Base-by-base conservation (phyloP, 2,113 vertebrate species). In the Orthochromis indermauri region DNA sequence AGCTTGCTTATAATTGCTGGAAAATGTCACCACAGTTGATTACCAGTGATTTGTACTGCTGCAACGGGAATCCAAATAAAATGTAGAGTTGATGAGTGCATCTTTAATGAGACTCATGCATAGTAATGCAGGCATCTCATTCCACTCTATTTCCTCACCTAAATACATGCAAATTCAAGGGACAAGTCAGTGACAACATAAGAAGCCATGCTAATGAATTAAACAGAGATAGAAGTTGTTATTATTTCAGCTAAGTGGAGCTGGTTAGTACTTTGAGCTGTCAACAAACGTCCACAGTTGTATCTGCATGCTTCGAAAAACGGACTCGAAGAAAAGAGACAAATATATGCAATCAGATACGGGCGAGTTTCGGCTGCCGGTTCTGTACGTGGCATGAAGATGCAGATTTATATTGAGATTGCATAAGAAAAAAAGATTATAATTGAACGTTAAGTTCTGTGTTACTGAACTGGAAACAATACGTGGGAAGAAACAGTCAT, bases 1-100 rank as follows among this genome's bases (percentile, higher is more conserved):
- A 93, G 92, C 92, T 90, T 93, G 88, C 82, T 90, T 90, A 84
- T 96, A 96, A 96, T 95, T 96, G 93, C 90, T 87, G 71, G 86
- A 87, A 96, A 96, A 97, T 96, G 96, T 95, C 95, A 96, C 80
- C 92, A 76, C 86, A 94, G 94, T 94, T 96, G 95, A 97, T 96
- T 96, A 96, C 78, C 86, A 95, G 92, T 91, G 88, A 96, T 95
- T 95, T 96, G 94, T 94, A 94, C 91, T 47, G 90, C 91, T 93
- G 91, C 91, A 90, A 93, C 93, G 83, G 84, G 91, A 93, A 93
- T 93, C 86, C 85, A 91, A 93, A 95, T 91, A 89, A 92, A 91
- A 94, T 92, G 84, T 83, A 35, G 84, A 92, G 57, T 90, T 96
- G 93, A 96, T 94, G 96, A 96, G 91, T 57, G 89, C 92, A 94